Percentiles rank a stretch among this genome's conserved stretches.
These are phyloP conservation scores for Scleropages formosus DNA, from an alignment of 2,797 vertebrate genomes.

Conservation along the genomic window DNA sequence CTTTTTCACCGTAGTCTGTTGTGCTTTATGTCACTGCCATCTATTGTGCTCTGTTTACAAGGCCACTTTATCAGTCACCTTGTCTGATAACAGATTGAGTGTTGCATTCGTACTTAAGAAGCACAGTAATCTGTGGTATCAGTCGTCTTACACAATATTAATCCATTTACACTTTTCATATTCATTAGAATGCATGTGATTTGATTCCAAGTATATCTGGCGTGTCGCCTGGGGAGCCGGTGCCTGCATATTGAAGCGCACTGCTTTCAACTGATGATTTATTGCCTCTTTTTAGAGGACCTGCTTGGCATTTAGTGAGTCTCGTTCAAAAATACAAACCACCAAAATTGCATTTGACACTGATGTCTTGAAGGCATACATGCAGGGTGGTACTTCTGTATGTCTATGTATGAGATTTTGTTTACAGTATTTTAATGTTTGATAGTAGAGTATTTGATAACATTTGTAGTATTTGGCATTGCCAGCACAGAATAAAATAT, in stretches of 20 bases:
- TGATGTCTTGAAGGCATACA: slow-evolving; percentile 34
- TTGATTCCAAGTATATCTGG: slow-evolving; percentile 51
- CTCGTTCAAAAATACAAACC: slow-evolving; percentile 53
- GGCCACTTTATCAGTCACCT: slow-evolving; percentile 24
- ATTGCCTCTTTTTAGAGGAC: slow-evolving; percentile 62
- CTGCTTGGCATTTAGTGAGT: slow-evolving; percentile 64
- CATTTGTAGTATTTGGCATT: too few species aligned
- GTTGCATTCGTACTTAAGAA: slow-evolving; percentile 26
- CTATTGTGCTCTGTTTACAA: slow-evolving; percentile 6
- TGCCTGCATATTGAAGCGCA: slow-evolving; percentile 56
- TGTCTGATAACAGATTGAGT: slow-evolving; percentile 25
- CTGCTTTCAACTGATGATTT: slow-evolving; percentile 72
- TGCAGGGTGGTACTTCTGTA: slow-evolving; percentile 28
- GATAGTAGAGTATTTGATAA: too few species aligned
- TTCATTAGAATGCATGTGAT: slow-evolving; percentile 66
- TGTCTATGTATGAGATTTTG: slow-evolving; percentile 20
- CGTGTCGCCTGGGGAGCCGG: slow-evolving; percentile 68
- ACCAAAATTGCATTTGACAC: slow-evolving; percentile 50
- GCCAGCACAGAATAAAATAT: too few species aligned
- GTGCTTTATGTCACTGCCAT: slow-evolving; percentile 5
- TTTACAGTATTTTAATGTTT: too few species aligned
- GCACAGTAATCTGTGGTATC: slow-evolving; percentile 63
- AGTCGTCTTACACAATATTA: slow-evolving; percentile 64
- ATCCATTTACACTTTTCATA: slow-evolving; percentile 71
- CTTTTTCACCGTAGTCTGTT: not conserved